phyloP scores from a whole-genome alignment of 1,140 invertebrate genomes.

The Marisa cornuarietis region DNA sequence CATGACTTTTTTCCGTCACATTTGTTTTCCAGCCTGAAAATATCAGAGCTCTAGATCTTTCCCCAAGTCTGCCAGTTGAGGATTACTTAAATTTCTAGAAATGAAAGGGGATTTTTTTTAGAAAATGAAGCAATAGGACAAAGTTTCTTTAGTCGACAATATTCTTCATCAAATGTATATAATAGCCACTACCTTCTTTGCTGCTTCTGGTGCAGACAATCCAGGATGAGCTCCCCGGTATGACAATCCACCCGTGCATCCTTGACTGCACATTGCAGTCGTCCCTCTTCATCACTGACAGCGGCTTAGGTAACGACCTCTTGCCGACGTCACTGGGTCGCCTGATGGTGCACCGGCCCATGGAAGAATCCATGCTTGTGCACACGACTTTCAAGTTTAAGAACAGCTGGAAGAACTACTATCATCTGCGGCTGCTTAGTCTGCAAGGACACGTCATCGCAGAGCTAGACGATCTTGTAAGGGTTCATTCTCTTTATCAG shows the following conservation, averaged over 20 bases:
- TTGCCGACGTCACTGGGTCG: slow-evolving; percentile 18
- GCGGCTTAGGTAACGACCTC: not conserved
- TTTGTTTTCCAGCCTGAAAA: too few relatives aligned
- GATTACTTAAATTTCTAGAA: too few relatives aligned
- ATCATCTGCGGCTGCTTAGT: slow-evolving; percentile 32
- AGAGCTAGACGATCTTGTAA: slow-evolving; percentile 26
- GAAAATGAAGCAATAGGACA: too few relatives aligned
- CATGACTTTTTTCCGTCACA: too few relatives aligned
- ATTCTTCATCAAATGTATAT: too few relatives aligned
- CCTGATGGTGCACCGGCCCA: slow-evolving; percentile 9
- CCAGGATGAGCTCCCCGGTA: slow-evolving; percentile 29
- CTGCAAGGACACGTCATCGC: slow-evolving; percentile 38
- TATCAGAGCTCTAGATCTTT: too few relatives aligned
- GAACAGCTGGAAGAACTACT: slow-evolving; percentile 16
- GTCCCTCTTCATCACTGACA: slow-evolving; percentile 5
- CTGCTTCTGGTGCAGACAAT: slow-evolving; percentile 7
- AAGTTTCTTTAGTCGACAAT: too few relatives aligned
- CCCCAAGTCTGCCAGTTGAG: too few relatives aligned
- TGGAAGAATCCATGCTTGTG: slow-evolving; percentile 22
- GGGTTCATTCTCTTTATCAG: too few relatives aligned
- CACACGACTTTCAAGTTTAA: slow-evolving; percentile 20
- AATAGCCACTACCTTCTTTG: too few relatives aligned
- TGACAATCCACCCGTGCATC: slow-evolving; percentile 45
- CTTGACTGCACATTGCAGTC: slow-evolving; percentile 46
- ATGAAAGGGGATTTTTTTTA: too few relatives aligned